phyloP scores from a whole-genome alignment of 1,140 invertebrate species.

The Fragariocoptes setiger region DNA sequence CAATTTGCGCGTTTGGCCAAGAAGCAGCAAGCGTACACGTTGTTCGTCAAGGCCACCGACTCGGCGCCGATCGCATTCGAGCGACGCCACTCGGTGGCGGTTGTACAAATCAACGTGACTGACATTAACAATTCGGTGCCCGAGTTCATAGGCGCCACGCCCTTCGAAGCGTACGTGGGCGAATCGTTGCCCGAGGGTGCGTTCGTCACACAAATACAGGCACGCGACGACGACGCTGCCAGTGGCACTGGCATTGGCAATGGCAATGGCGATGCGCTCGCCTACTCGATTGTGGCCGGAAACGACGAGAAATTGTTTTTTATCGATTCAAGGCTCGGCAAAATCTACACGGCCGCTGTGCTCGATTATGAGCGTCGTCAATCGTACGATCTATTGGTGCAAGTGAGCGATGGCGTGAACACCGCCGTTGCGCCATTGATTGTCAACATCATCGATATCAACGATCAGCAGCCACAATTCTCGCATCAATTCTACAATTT shows the following conservation, averaged over 20 bases:
- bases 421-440: slow-evolving; percentile 15
- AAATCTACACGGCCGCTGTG: slow-evolving; percentile 12
- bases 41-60: slow-evolving; percentile 14
- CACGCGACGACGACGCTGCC: slow-evolving; percentile 7
- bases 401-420: slow-evolving; percentile 14
- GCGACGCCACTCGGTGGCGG: slow-evolving; percentile 13
- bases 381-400: slow-evolving; percentile 13
- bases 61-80: slow-evolving; percentile 12
- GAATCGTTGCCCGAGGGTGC: slow-evolving; percentile 14
- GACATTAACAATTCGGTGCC: slow-evolving; percentile 20
- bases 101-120: slow-evolving; percentile 14
- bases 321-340: slow-evolving; percentile 11
- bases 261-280: slow-evolving; percentile 5
- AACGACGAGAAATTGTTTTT: slow-evolving; percentile 14
- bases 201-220: slow-evolving; percentile 12
- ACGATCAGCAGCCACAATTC: slow-evolving; percentile 18
- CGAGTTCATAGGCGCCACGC: slow-evolving; percentile 11
- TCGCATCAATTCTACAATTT: slow-evolving; percentile 16
- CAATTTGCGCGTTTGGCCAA: slow-evolving; percentile 8
- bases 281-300: slow-evolving; percentile 13
- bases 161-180: slow-evolving; percentile 13
- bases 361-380: slow-evolving; percentile 14
- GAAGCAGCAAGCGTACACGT: slow-evolving; percentile 12
- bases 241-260: not conserved
- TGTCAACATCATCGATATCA: slow-evolving; percentile 19